Evolutionary conservation across 2,113 vertebrate genomes (phyloP).

Genomic region (Bungarus multicinctus): DNA sequence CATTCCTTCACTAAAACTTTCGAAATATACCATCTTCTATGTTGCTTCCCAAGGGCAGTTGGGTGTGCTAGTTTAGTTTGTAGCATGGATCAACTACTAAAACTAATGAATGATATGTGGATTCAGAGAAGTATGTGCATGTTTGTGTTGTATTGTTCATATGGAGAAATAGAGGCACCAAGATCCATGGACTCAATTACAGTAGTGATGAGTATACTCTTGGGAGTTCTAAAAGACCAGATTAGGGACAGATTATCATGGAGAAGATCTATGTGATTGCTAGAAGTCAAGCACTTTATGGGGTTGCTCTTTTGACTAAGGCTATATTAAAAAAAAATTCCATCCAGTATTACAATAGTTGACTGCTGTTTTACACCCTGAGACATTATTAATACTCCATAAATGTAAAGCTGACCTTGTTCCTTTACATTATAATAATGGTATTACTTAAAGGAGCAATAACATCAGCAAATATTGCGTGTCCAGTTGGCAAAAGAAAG

Average conservation of each 20-base stretch:
- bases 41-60: not conserved
- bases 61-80: not conserved
- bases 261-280: not conserved
- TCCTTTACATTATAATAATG: not conserved
- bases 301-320: not conserved
- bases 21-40: not conserved
- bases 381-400: not conserved
- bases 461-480: not conserved
- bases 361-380: not conserved
- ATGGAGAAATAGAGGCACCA: not conserved
- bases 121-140: not conserved
- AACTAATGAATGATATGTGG: not conserved
- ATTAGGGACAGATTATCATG: not conserved
- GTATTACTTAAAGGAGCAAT: not conserved
- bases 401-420: not conserved
- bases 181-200: not conserved
- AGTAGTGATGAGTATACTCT: not conserved
- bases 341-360: not conserved
- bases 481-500: not conserved
- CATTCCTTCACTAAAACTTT: not conserved
- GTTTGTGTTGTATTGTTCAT: not conserved
- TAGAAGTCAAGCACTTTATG: not conserved
- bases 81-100: not conserved
- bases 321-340: not conserved
- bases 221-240: not conserved